Percentiles rank a stretch among this genome's conserved stretches.
These are phyloP conservation scores for Itoplectis maculator DNA, from an alignment of 2,888 invertebrate genomes.

Conservation along the genomic window DNA sequence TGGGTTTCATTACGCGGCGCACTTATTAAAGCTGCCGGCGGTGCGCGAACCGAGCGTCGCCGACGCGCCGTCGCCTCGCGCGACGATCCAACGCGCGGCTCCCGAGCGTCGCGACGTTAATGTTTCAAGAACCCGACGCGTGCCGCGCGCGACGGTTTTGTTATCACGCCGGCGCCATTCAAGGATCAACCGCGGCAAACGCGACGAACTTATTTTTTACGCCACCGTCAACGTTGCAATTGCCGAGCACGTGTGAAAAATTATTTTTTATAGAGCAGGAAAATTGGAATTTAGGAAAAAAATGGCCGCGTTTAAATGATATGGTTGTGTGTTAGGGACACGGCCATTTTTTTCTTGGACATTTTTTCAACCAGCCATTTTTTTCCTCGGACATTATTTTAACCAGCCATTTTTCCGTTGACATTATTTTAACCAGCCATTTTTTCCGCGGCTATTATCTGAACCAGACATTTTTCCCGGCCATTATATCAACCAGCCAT, in stretches of 20 bases:
- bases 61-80: background rate
- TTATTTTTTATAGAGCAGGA: background rate
- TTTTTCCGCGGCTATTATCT: too few species aligned
- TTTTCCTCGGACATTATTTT: too few species aligned
- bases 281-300: too few species aligned
- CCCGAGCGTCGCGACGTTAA: conserved; percentile 54
- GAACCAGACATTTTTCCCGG: too few species aligned
- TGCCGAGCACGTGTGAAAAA: background rate
- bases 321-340: too few species aligned
- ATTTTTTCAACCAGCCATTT: too few species aligned
- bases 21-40: conserved; percentile 80
- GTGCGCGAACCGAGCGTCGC: conserved; percentile 8
- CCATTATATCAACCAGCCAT: too few species aligned
- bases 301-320: conserved; percentile 20
- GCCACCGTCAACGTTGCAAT: background rate
- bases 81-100: background rate
- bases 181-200: conserved; percentile 52
- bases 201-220: conserved; percentile 56
- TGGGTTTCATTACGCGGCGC: conserved; percentile 82
- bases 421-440: too few species aligned
- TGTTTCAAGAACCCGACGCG: conserved; percentile 46
- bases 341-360: too few species aligned
- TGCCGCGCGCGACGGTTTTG: conserved; percentile 71
- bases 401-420: too few species aligned
- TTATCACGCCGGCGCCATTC: conserved; percentile 74